These are phyloP conservation scores for Linurgus olivaceus DNA, from an alignment of 2,797 vertebrate genomes.

Conservation along the genomic window DNA sequence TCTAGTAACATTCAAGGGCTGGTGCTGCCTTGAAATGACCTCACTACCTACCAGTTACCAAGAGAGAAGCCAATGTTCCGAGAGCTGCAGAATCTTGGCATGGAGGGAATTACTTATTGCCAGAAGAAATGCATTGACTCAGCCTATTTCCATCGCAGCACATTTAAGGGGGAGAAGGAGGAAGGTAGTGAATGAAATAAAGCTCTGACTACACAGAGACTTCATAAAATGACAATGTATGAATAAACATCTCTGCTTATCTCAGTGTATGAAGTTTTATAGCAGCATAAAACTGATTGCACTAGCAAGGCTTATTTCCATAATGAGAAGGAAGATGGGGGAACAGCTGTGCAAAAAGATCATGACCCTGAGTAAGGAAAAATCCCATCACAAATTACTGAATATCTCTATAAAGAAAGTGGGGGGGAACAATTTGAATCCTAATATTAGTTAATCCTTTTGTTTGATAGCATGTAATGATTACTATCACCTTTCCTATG, in stretches of 20 bases:
- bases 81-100: constrained; percentile 17
- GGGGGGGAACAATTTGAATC: not conserved
- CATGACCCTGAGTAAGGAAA: not conserved
- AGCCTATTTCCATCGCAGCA: not conserved
- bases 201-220: not conserved
- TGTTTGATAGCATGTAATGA: not conserved
- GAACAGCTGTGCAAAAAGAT: not conserved
- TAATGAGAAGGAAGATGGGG: not conserved
- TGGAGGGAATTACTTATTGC: constrained; percentile 5
- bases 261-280: not conserved
- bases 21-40: not conserved
- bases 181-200: not conserved
- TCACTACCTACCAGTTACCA: not conserved
- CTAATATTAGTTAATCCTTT: not conserved
- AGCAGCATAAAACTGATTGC: not conserved
- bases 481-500: not conserved
- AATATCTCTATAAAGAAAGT: not conserved
- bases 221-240: not conserved
- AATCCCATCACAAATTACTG: not conserved
- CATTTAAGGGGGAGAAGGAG: not conserved
- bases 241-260: not conserved
- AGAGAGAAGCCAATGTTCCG: not conserved
- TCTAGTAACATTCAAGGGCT: not conserved
- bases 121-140: constrained; percentile 7
- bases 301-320: not conserved